These are phyloP conservation scores for Cotesia vestalis DNA, from an alignment of 1,140 invertebrate genomes.

Conservation along the genomic window DNA sequence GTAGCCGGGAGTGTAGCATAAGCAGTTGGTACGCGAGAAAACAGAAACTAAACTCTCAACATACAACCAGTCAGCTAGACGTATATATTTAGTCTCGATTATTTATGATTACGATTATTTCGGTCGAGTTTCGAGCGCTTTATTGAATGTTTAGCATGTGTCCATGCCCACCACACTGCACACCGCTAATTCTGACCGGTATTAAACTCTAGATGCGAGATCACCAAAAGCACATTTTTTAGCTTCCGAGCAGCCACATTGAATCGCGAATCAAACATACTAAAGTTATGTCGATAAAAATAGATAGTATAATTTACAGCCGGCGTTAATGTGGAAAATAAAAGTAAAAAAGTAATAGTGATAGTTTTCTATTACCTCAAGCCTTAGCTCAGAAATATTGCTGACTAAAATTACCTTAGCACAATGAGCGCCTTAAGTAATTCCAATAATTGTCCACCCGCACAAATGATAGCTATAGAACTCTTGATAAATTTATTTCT, in stretches of 20 bases:
- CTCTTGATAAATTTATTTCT: too few species aligned
- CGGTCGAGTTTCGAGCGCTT: conserved; percentile 58
- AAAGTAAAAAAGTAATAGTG: too few species aligned
- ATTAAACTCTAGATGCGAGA: not conserved
- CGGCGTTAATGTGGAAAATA: too few species aligned
- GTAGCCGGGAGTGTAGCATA: conserved; percentile 30
- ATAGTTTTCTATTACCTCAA: too few species aligned
- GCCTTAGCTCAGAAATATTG: too few species aligned
- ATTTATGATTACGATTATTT: conserved; percentile 66
- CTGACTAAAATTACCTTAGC: too few species aligned
- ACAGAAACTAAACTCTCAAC: conserved; percentile 22
- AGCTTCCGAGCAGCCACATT: not conserved
- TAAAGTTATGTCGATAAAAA: too few species aligned
- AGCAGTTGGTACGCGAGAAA: conserved; percentile 56
- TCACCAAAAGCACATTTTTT: not conserved
- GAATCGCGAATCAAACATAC: too few species aligned
- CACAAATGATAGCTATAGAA: not conserved
- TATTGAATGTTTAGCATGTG: conserved; percentile 64
- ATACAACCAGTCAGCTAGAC: conserved; percentile 43
- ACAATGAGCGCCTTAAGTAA: too few species aligned
- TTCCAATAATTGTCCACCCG: conserved; percentile 21
- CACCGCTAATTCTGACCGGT: conserved; percentile 59
- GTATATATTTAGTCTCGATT: conserved; percentile 62
- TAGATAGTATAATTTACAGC: too few species aligned
- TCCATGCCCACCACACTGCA: conserved; percentile 58